Evolutionary conservation across 2,888 invertebrate genomes (phyloP).

Genomic region (Limnephilus auricula): DNA sequence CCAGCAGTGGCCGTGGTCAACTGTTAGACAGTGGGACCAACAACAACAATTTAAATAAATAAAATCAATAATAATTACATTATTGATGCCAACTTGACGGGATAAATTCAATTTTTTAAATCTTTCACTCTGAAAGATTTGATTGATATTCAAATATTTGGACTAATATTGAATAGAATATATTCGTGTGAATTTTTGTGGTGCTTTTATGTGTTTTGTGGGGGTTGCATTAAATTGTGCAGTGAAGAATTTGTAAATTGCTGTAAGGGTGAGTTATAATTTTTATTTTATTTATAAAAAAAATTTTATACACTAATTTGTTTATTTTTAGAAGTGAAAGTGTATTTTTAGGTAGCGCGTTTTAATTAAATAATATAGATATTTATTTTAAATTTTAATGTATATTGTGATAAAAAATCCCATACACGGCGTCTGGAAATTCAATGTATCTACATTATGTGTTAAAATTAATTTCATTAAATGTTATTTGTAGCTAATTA

Average conservation of each 20-base stretch:
- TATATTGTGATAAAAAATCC: too few species aligned
- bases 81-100: not conserved
- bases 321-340: not conserved
- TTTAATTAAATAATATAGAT: too few species aligned
- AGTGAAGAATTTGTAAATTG: not conserved
- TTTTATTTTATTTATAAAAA: too few species aligned
- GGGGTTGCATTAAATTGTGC: not conserved
- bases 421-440: too few species aligned
- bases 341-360: not conserved
- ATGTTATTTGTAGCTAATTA: too few species aligned
- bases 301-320: not conserved
- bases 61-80: not conserved
- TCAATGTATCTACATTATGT: too few species aligned
- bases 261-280: not conserved
- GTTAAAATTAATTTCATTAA: too few species aligned
- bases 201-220: not conserved
- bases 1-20: slow-evolving; percentile 15
- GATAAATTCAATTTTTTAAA: not conserved
- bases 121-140: not conserved
- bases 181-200: not conserved
- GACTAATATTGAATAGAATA: not conserved
- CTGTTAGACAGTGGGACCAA: not conserved
- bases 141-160: not conserved
- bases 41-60: not conserved
- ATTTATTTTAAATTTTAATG: too few species aligned